Percentiles rank a stretch among this genome's conserved stretches.
Conservation (phyloP, 2,888 invertebrate species). For the Camptogramma bilineatum region DNA sequence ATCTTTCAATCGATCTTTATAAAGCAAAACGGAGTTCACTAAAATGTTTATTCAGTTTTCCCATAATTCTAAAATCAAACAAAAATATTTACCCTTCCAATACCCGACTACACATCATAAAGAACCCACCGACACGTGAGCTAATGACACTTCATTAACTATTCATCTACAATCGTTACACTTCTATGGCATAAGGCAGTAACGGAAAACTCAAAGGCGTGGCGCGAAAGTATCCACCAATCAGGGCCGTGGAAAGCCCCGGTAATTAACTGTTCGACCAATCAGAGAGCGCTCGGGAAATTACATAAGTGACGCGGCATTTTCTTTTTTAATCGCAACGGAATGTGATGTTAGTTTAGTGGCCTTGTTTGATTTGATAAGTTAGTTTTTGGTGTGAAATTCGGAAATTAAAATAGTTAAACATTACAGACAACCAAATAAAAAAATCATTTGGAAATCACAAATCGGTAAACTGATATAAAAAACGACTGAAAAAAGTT, state of each 20-base stretch:
- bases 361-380: constrained; percentile 36
- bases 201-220: constrained; percentile 69
- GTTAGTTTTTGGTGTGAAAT: constrained; percentile 36
- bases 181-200: constrained; percentile 60
- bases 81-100: constrained; percentile 30
- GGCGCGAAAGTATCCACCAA: constrained; percentile 61
- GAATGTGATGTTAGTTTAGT: constrained; percentile 51
- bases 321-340: constrained; percentile 46
- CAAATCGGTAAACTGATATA: neutral
- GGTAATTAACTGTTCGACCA: constrained; percentile 59
- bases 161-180: constrained; percentile 71
- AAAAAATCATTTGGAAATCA: neutral
- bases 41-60: constrained; percentile 3
- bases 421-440: neutral
- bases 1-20: too few relatives aligned
- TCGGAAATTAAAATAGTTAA: neutral
- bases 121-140: constrained; percentile 45
- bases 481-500: too few relatives aligned
- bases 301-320: constrained; percentile 52
- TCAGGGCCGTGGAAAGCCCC: constrained; percentile 56
- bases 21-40: too few relatives aligned
- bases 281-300: constrained; percentile 53
- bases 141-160: constrained; percentile 76
- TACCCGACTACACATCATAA: constrained; percentile 36
- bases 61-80: constrained; percentile 19